Conservation (phyloP, 2,113 vertebrate genomes). For the Charina bottae region DNA sequence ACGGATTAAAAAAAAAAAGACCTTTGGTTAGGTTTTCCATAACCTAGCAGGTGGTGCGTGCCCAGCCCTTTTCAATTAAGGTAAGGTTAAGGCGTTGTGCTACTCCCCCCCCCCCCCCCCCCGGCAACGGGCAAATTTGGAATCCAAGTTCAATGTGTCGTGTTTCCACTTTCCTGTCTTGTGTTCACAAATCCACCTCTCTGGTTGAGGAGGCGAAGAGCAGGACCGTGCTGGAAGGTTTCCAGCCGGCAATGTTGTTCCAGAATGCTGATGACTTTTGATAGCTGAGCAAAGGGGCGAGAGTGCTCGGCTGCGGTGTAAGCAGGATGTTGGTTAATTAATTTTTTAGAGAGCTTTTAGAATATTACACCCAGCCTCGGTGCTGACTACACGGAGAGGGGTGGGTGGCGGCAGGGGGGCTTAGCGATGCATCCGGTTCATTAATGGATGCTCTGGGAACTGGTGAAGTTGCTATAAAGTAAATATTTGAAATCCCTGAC, state of each 20-base stretch:
- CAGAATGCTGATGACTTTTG: background rate
- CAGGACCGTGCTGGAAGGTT: background rate
- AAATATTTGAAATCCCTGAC: fast-evolving
- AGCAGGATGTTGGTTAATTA: background rate
- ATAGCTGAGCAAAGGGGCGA: background rate
- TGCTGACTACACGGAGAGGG: background rate
- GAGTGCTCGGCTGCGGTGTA: background rate
- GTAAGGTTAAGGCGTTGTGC: too few relatives aligned
- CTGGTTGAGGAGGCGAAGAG: background rate
- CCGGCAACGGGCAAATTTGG: too few relatives aligned
- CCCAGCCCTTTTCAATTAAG: too few relatives aligned
- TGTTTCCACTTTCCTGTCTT: too few relatives aligned
- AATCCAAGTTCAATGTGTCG: too few relatives aligned
- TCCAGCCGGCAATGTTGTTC: background rate
- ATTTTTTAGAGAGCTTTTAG: constrained; percentile 32
- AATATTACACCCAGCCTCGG: background rate
- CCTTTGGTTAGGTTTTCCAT: too few relatives aligned
- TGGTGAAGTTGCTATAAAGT: fast-evolving
- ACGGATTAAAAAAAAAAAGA: too few relatives aligned
- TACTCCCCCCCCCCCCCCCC: too few relatives aligned
- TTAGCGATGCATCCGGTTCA: background rate
- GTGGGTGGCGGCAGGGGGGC: fast-evolving
- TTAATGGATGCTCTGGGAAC: constrained; percentile 5
- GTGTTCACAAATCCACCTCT: too few relatives aligned
- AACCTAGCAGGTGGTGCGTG: too few relatives aligned